Evolutionary conservation across 2,888 invertebrate genomes (phyloP), one percentile per base, ranked within the genome.

Genomic region (Eulithis testata): DNA sequence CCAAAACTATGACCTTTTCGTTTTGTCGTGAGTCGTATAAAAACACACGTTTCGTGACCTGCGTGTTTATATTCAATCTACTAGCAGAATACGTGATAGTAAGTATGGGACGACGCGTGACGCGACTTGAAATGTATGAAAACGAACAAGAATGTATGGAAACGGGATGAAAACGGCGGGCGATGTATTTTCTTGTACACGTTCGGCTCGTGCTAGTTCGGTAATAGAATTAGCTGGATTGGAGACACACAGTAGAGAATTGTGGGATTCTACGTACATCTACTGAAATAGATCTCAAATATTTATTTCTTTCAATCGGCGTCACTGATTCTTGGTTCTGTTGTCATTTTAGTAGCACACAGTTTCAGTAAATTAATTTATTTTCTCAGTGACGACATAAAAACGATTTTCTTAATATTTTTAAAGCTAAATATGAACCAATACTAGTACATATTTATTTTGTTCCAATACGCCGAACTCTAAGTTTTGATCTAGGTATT

Each of bases 1-100:
- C 75, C 76, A 66, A 71, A 74, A 77, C 71, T 75, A 70, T 63
- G 68, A 65, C 72, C 74, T 77, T 73, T 76, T 76, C 75, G 72
- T 74, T 74, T 75, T 73, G 75, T 76, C 77, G 70, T 69, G 71
- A 71, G 70, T 71, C 75, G 75, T 75, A 73, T 76, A 77, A 80
- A 79, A 79, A 81, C 78, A 79, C 73, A 73, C 68, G 40, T 60
- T 50, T 83, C 86, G 86, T 87, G 86, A 85, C 83, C 75, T 74
- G 85, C 73, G 70, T 85, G 76, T 74, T 79, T 81, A 84, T 80
- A 81, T 86, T 84, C 85, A 86, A 87, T 86, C 80, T 76, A 72
- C 76, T 73, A 40, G 21, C 54, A 66, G 62, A 57, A 54, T 50
- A 65, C 31, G 55, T 2, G 47, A 40, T 74, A 70, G 79, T 77